A percentile compares a stretch with the other conserved stretches of the same genome.
These are phyloP conservation scores for Margaritifera margaritifera DNA, from an alignment of 2,888 invertebrate species.

Conservation along the genomic window DNA sequence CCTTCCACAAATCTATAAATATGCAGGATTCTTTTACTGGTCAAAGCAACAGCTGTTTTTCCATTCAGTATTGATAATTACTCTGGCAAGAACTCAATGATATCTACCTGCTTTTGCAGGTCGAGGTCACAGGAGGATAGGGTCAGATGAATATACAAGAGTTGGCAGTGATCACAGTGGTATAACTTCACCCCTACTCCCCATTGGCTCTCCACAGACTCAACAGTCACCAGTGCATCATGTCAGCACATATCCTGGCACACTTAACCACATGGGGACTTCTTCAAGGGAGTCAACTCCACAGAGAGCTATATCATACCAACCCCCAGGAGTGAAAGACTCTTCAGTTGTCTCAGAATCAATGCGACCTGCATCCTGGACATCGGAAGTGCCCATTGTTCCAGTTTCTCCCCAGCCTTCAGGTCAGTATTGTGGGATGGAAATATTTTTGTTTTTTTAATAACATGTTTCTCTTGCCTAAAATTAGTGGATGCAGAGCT, in stretches of 20 bases:
- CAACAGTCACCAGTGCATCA: conserved; percentile 44
- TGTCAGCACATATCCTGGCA: conserved; percentile 59
- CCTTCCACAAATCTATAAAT: no score
- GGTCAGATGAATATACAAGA: conserved; percentile 51
- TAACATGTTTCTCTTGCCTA: no score
- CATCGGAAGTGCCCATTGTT: conserved; percentile 35
- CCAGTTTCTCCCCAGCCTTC: conserved; percentile 7
- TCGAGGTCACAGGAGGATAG: conserved; percentile 49
- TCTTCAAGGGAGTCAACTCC: conserved; percentile 41
- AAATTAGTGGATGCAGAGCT: no score
- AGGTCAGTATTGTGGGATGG: no score
- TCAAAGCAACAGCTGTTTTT: no score
- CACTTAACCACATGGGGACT: conserved; percentile 11
- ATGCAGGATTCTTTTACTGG: no score
- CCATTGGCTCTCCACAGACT: conserved; percentile 24
- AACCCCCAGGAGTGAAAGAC: conserved; percentile 32
- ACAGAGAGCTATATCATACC: conserved; percentile 55
- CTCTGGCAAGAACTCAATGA: no score
- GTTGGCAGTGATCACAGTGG: conserved; percentile 25
- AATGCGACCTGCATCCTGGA: conserved; percentile 41
- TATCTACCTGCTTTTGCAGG: conserved; percentile 26
- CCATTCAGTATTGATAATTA: no score
- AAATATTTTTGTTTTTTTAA: no score
- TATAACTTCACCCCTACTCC: conserved; percentile 13
- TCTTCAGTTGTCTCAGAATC: conserved; percentile 12